phyloP scores from a whole-genome alignment of 2,113 vertebrate species.

The Mesembrinibis cayennensis region DNA sequence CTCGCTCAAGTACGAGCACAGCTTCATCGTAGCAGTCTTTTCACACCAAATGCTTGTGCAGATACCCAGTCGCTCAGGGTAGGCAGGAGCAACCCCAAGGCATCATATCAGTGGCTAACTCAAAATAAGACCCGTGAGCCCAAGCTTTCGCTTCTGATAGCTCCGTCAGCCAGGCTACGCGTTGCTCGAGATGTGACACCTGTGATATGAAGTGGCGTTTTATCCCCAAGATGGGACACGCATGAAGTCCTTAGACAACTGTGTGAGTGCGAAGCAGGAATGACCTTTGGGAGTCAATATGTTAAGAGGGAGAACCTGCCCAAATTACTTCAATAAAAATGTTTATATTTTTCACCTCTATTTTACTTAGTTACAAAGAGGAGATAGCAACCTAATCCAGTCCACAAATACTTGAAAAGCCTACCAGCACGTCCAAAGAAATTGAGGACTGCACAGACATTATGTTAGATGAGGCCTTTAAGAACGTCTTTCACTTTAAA shows the following conservation, averaged over 20 bases:
- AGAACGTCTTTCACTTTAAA: not conserved
- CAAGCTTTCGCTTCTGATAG: not conserved
- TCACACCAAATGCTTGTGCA: not conserved
- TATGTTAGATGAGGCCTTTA: not conserved
- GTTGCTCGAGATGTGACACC: not conserved
- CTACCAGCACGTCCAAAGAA: not conserved
- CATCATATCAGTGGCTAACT: not conserved
- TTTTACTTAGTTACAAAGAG: not conserved
- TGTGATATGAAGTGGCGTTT: not conserved
- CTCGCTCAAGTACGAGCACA: not conserved
- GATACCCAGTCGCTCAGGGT: too few relatives aligned
- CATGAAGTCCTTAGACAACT: not conserved
- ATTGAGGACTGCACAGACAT: not conserved
- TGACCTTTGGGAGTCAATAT: not conserved
- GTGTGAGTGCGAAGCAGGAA: not conserved
- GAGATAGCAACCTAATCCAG: not conserved
- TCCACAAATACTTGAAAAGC: not conserved
- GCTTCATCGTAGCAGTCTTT: not conserved
- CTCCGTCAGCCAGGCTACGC: not conserved
- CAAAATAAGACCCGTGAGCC: not conserved
- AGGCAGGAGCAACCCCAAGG: not conserved
- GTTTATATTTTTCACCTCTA: not conserved
- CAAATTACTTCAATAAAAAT: not conserved
- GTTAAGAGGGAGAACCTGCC: not conserved
- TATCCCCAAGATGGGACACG: not conserved